Percentiles rank a stretch among this genome's conserved stretches.
Evolutionary conservation across 2,888 invertebrate species (phyloP).

Genomic region (Pandemis corylana): DNA sequence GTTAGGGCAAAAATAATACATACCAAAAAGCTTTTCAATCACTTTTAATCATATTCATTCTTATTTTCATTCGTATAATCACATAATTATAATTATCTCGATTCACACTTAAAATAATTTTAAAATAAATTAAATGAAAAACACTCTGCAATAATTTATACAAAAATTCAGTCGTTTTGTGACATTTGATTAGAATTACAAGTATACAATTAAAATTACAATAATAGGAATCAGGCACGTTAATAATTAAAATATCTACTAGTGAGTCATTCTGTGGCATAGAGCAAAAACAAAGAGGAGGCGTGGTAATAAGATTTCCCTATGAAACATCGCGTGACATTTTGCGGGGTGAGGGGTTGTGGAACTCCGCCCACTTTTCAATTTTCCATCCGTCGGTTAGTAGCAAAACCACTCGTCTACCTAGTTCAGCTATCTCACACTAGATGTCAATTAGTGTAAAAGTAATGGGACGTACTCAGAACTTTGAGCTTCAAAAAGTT

Average conservation of each 20-base stretch:
- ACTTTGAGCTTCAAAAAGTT: too few relatives aligned
- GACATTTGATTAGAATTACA: constrained; percentile 82
- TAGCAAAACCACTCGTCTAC: too few relatives aligned
- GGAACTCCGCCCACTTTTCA: too few relatives aligned
- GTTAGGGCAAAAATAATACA: constrained; percentile 45
- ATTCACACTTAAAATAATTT: constrained; percentile 82
- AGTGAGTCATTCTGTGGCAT: constrained; percentile 67
- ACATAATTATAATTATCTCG: constrained; percentile 83
- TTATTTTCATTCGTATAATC: constrained; percentile 82
- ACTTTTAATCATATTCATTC: constrained; percentile 81
- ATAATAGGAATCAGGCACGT: constrained; percentile 85
- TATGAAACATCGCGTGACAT: too few relatives aligned
- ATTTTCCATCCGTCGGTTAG: too few relatives aligned
- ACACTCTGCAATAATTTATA: constrained; percentile 83
- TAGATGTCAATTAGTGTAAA: too few relatives aligned
- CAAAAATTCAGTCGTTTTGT: constrained; percentile 82
- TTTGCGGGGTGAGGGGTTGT: too few relatives aligned
- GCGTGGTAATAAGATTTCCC: too few relatives aligned
- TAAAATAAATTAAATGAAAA: constrained; percentile 77
- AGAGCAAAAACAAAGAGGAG: too few relatives aligned
- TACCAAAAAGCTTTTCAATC: constrained; percentile 65
- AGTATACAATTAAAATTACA: constrained; percentile 80
- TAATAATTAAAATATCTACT: constrained; percentile 69
- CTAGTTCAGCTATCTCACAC: too few relatives aligned
- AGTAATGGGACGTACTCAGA: too few relatives aligned